Percentiles rank a stretch among this genome's conserved stretches.
phyloP scores from a whole-genome alignment of 2,797 vertebrate genomes.

The Acrossocheilus wenchowensis region DNA sequence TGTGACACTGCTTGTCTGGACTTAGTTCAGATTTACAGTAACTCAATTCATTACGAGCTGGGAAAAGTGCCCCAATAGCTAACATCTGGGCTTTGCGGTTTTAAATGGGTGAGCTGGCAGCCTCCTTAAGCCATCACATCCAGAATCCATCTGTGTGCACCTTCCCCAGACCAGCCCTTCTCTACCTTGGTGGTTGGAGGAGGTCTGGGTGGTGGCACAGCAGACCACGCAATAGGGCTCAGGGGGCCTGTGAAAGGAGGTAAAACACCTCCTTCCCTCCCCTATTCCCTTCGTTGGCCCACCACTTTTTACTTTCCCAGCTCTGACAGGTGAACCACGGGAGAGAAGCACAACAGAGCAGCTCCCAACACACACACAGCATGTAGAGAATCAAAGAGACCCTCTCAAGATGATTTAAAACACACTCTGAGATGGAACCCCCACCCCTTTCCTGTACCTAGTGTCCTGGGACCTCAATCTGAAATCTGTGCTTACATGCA shows the following conservation, averaged over 20 bases:
- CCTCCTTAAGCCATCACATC: constrained; percentile 70
- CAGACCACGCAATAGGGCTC: constrained; percentile 78
- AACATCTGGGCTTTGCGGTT: constrained; percentile 79
- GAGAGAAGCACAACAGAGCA: constrained; percentile 70
- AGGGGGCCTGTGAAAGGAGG: constrained; percentile 71
- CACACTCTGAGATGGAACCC: constrained; percentile 63
- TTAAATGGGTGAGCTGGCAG: constrained; percentile 75
- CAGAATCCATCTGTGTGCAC: constrained; percentile 70
- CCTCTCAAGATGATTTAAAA: constrained; percentile 76
- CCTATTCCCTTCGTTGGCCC: constrained; percentile 62
- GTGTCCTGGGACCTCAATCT: constrained; percentile 47
- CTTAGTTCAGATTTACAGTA: constrained; percentile 79
- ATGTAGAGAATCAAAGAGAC: constrained; percentile 74
- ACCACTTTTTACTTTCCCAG: constrained; percentile 69
- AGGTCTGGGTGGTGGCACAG: constrained; percentile 58
- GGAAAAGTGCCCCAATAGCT: constrained; percentile 72
- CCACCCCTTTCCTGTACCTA: constrained; percentile 42
- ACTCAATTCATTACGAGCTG: constrained; percentile 77
- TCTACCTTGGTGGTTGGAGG: constrained; percentile 52
- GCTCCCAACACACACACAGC: constrained; percentile 71
- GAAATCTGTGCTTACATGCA: constrained; percentile 57
- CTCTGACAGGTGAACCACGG: constrained; percentile 76
- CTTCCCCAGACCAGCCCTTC: constrained; percentile 63
- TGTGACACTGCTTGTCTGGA: constrained; percentile 71
- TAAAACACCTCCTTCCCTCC: constrained; percentile 33